Base-by-base conservation (phyloP, 2,888 invertebrate genomes). In the Siphlonurus alternatus region DNA sequence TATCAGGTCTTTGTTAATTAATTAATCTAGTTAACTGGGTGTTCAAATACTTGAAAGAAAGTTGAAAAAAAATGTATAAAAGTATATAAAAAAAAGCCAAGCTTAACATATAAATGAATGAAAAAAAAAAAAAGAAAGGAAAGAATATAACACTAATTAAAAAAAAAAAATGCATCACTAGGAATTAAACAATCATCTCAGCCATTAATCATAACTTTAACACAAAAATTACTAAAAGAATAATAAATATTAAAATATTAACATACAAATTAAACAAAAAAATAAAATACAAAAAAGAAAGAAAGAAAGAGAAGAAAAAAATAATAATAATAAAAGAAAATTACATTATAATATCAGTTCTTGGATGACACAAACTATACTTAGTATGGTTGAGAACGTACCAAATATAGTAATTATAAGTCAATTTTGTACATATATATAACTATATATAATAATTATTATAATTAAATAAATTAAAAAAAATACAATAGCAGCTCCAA, bases 361-460 rank as follows among this genome's bases (percentile, higher is more conserved):
- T 38, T 38, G 5, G 15, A 38, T 38, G 15, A 38, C 38, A 38
- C 38, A 38, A 38, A 38, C 38, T 38, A 38, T 38, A 38, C 38
- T 38, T 38, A 38, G 38, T 38, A 38, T 38, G 38, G 38, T 38
- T 38, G 38, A 38, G 38, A 38, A 38, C 38, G 38, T 38, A 38
- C 38, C 38, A 38, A 38, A 38, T 38, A 38, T 38, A 38, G 38
- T 38, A 38, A 38, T 38, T 38, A 38, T 38, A 56, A 56, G 56
- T 56, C 56, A 56, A 22, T 56, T 56, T 56, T 56, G 56, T 56
- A 56, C 56, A 56, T 56, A 56, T 22, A 56, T 38, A 38, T 38
- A 38, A 10, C 5, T 38, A 38, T 38, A 38, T 38, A 38, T 38
- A 38, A 38, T 15, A 38, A 38, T 38, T 38, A 38, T 38, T 38